Base-by-base conservation (phyloP, 2,888 invertebrate species). In the Tromatobia lineatoria region DNA sequence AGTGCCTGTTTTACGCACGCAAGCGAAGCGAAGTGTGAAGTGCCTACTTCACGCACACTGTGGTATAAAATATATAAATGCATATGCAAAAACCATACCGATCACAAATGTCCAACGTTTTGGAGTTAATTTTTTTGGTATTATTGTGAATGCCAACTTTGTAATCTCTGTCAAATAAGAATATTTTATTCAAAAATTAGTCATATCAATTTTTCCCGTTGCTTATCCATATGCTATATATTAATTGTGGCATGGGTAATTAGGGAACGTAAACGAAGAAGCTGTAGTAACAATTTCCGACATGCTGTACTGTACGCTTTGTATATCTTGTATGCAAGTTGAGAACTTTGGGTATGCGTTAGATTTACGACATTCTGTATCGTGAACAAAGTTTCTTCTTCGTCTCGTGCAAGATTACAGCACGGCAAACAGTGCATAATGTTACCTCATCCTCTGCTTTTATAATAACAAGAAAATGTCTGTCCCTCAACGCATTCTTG, bases 351-450 rank as follows among this genome's bases (percentile, higher is more conserved):
- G 38, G 42, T 20, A 23, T 29, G 29, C 59, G 29, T 74, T 47
- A n/a, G 59, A 29, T 71, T 23, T 57, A 25, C 57, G 42, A n/a
- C 7, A 20, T 38, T 54, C 13, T 20, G 54, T 57, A 45, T 25
- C 10, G 57, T 57, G 57, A 10, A 71, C 38, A 57, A 42, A 71
- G 23, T 73, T 59, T 42, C 42, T 47, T 59, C 42, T 13, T 73
- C 59, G 45, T 25, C 42, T 73, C 73, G 59, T 29, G 42, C 4
- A 18, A 73, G 45, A 61, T 73, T 73, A 59, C 38, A 38, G 64
- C 34, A 42, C 13, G 0, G 64, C 34, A 11, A 47, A 18, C 59
- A 73, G 45, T 59, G n/a, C 57, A 59, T 59, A 29, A 59, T 25
- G 67, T 71, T 38, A 38, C n/a, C 15, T 10, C 57, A 25, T 10